Evolutionary conservation across 2,113 vertebrate genomes (phyloP), one percentile per base, ranked within the genome.

Genomic region (Lichenostomus cassidix): DNA sequence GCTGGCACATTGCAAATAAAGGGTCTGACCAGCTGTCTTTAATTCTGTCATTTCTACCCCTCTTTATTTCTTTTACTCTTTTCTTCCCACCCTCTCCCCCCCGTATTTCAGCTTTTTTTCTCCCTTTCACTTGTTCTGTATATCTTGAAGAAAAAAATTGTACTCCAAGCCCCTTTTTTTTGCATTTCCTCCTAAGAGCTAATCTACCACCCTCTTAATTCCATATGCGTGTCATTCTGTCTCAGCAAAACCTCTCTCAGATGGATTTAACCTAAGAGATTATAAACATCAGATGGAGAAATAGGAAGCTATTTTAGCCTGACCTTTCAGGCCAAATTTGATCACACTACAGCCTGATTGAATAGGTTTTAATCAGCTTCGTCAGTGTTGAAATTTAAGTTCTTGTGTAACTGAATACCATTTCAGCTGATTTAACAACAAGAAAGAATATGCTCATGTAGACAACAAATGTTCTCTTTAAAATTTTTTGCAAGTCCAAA

Each of bases 361-460:
- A 93, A 94, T 82, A 75, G 20, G 58, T 93, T 90, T 78, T 71
- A 91, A 85, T 90, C 62, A 85, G 29, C 53, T 78, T 68, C 8
- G 0, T 18, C 41, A 76, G 15, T 65, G 16, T 20, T 58, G 80
- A 92, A 92, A 82, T 93, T 75, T 76, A 85, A 68, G 10, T 71
- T 83, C 25, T 75, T 79, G 39, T 82, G 29, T 29, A 79, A 64
- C 4, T 79, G 44, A 93, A 84, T 58, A 74, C 9, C 3, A 39
- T 82, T 91, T 84, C 78, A 55, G 35, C 15, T 50, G 10, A 78
- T 53, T 79, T 71, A 63, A 82, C 67, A 74, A 12, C 5, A 46
- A 74, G 69, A 83, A 59, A 37, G 11, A 37, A 73, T 56, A 65
- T 65, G 11, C 19, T 65, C 13, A 31, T 53, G 7, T 46, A 53